phyloP scores from a whole-genome alignment of 1,140 invertebrate species.

The Orussus abietinus region DNA sequence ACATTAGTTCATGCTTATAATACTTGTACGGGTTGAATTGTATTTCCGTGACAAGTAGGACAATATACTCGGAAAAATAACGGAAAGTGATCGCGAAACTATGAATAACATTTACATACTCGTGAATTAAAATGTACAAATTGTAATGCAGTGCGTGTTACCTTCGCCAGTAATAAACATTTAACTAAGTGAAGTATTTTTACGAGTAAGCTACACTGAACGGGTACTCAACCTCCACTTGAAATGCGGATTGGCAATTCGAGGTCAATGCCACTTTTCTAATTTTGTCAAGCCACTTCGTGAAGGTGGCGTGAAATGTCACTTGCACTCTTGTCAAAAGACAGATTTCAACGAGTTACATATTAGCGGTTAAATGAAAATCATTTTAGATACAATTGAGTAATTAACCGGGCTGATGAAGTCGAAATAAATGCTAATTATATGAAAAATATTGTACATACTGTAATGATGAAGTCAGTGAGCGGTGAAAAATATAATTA shows the following conservation, averaged over 20 bases:
- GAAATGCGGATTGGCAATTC: not conserved
- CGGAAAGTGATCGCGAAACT: not conserved
- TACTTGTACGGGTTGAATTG: too few species aligned
- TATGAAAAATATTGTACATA: not conserved
- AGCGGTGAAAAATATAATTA: slow-evolving; percentile 1
- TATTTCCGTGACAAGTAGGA: too few species aligned
- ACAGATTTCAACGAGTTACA: not conserved
- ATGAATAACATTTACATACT: not conserved
- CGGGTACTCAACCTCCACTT: not conserved
- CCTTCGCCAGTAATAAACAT: too few species aligned
- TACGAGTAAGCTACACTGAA: too few species aligned
- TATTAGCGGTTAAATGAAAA: not conserved
- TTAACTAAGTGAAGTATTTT: not conserved
- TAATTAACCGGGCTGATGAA: not conserved
- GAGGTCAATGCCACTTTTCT: not conserved
- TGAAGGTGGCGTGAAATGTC: too few species aligned
- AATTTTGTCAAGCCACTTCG: too few species aligned
- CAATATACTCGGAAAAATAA: not conserved
- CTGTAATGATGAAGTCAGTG: not conserved
- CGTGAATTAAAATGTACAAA: not conserved
- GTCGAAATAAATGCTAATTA: not conserved
- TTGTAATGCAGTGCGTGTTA: too few species aligned
- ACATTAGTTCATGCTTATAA: too few species aligned
- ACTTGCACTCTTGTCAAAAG: not conserved
- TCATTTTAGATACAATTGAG: not conserved